A percentile compares a stretch with the other conserved stretches of the same genome.
Evolutionary conservation across 2,888 invertebrate species (phyloP).

Genomic region (Pheosia tremula): DNA sequence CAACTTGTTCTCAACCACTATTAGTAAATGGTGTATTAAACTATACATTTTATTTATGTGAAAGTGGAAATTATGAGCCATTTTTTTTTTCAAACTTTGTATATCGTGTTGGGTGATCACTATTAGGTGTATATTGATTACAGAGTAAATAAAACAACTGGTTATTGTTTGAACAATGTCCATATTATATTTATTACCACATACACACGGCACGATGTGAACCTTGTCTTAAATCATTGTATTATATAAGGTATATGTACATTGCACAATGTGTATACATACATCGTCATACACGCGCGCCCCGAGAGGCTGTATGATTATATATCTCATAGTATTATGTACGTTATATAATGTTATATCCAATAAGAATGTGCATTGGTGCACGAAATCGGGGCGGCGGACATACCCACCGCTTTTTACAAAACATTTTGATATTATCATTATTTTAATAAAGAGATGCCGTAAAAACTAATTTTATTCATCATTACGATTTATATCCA

Average conservation of each 20-base stretch:
- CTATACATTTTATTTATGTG: no score
- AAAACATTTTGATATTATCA: slow-evolving; percentile 83
- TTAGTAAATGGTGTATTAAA: no score
- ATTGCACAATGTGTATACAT: slow-evolving; percentile 89
- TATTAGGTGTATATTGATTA: not conserved
- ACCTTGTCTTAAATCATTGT: slow-evolving; percentile 93
- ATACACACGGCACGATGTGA: slow-evolving; percentile 96
- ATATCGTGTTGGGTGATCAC: no score
- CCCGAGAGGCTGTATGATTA: slow-evolving; percentile 85
- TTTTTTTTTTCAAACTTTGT: no score
- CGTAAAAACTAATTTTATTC: slow-evolving; percentile 84
- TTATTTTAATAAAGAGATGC: slow-evolving; percentile 84
- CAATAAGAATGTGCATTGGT: slow-evolving; percentile 86
- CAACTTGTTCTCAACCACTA: no score
- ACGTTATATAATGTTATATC: slow-evolving; percentile 85
- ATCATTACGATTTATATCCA: slow-evolving; percentile 84
- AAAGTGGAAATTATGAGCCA: no score
- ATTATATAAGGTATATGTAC: slow-evolving; percentile 89
- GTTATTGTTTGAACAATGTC: slow-evolving; percentile 93
- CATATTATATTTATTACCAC: slow-evolving; percentile 95
- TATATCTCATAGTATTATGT: slow-evolving; percentile 84
- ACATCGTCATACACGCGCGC: slow-evolving; percentile 88
- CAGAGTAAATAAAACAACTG: slow-evolving; percentile 77
- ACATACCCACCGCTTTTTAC: slow-evolving; percentile 81
- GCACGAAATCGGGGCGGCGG: slow-evolving; percentile 83